A percentile compares a stretch with the other conserved stretches of the same genome.
Conservation (phyloP, 2,113 vertebrate genomes). For the Phrynosoma platyrhinos region DNA sequence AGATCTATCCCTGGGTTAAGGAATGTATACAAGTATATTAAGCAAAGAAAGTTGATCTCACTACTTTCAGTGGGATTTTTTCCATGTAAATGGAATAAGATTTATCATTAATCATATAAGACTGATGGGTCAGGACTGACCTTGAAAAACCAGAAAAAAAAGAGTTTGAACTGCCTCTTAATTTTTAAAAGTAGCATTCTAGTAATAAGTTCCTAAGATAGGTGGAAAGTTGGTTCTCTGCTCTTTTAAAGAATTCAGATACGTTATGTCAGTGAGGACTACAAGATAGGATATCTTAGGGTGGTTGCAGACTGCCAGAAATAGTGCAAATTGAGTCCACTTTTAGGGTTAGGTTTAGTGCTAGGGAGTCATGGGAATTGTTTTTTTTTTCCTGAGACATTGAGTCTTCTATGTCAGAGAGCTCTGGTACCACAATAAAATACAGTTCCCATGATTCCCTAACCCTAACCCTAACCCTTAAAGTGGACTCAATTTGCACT, state of each 20-base stretch:
- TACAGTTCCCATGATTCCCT: no score
- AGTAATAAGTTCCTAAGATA: neutral
- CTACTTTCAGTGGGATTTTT: neutral
- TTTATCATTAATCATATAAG: neutral
- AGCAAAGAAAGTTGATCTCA: neutral
- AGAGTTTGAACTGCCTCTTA: neutral
- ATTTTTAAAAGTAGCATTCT: neutral
- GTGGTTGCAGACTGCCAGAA: no score
- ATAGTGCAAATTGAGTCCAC: no score
- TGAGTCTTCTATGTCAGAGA: no score
- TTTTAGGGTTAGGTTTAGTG: no score
- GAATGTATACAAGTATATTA: neutral
- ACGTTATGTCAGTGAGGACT: neutral
- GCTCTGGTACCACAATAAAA: no score
- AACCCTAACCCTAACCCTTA: no score
- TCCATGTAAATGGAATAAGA: no score
- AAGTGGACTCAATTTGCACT: no score
- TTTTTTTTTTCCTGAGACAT: no score
- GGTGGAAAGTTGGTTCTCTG: neutral
- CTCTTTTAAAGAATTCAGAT: slow-evolving; percentile 21
- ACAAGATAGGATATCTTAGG: neutral
- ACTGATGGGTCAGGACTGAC: neutral
- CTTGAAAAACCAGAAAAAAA: slow-evolving; percentile 1
- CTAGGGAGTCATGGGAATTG: no score
- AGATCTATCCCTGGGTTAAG: neutral